Percentiles rank a stretch among this genome's conserved stretches.
phyloP scores from a whole-genome alignment of 64 coral and sea anemone genomes.

The Montipora capricornis region DNA sequence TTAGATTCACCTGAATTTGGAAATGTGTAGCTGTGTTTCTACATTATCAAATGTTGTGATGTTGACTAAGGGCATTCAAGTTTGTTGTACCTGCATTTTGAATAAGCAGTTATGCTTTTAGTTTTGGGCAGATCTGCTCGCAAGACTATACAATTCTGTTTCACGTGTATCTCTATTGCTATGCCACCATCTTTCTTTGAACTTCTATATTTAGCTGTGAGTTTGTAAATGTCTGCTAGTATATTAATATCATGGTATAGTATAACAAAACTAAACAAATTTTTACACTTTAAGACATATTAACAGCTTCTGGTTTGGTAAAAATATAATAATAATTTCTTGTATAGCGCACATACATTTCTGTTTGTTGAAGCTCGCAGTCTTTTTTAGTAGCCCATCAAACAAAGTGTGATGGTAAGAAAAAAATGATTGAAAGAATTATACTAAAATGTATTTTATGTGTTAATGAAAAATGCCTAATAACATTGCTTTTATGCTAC shows the following conservation, averaged over 20 bases:
- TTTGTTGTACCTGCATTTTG: conserved; percentile 5
- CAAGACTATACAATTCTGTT: conserved; percentile 9
- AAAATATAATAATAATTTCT: not conserved
- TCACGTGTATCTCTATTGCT: not conserved
- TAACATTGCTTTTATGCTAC: conserved; percentile 2
- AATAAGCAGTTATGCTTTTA: conserved; percentile 26
- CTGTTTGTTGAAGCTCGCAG: not conserved
- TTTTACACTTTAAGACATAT: not conserved
- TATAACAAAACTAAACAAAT: conserved; percentile 23
- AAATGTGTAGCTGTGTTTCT: conserved; percentile 44
- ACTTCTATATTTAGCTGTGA: not conserved
- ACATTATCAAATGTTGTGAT: conserved; percentile 1
- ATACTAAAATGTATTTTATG: conserved; percentile 9
- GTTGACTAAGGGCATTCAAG: conserved; percentile 1
- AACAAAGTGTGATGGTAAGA: not conserved
- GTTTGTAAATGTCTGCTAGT: conserved; percentile 16
- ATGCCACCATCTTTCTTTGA: not conserved
- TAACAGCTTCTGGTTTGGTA: conserved; percentile 13
- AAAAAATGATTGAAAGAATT: not conserved
- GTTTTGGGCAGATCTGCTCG: conserved; percentile 1
- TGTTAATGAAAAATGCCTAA: not conserved
- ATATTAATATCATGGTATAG: not conserved
- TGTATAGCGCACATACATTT: not conserved
- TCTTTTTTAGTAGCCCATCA: not conserved
- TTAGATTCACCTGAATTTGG: conserved; percentile 74